Evolutionary conservation across 2,888 invertebrate species (phyloP).

Genomic region (Smittia sp.): DNA sequence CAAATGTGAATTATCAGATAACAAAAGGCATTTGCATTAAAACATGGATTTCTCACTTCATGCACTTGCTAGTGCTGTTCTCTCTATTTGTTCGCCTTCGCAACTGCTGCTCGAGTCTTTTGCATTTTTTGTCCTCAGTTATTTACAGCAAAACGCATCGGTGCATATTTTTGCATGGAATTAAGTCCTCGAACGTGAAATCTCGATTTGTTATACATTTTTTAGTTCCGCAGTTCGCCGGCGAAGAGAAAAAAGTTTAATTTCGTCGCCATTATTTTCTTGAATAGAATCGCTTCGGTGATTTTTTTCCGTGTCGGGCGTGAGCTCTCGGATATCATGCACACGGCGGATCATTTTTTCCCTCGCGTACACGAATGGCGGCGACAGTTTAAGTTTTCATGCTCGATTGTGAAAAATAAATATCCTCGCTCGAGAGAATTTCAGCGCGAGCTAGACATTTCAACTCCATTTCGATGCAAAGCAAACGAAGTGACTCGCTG

Average conservation of each 20-base stretch:
- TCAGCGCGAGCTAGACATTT: too few species aligned
- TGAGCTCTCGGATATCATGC: background rate
- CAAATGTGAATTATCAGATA: constrained; percentile 36
- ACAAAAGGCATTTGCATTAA: constrained; percentile 32
- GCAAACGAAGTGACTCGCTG: too few species aligned
- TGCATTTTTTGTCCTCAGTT: background rate
- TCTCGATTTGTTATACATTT: constrained; percentile 24
- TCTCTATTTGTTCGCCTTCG: constrained; percentile 31
- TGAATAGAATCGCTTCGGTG: background rate
- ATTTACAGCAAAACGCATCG: constrained; percentile 35
- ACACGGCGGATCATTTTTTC: too few species aligned
- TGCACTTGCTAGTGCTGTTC: background rate
- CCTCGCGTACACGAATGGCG: too few species aligned
- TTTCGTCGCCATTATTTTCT: background rate
- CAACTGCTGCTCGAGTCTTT: too few species aligned
- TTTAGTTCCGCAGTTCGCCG: background rate
- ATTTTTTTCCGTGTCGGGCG: background rate
- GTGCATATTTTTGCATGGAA: constrained; percentile 39
- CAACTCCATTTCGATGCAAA: too few species aligned
- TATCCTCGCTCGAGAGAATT: too few species aligned
- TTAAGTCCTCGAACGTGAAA: constrained; percentile 29
- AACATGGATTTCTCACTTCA: constrained; percentile 36
- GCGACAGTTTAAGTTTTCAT: too few species aligned
- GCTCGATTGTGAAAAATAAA: too few species aligned
- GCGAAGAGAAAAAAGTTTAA: constrained; percentile 11